phyloP scores from a whole-genome alignment of 1,140 invertebrate species.

The Subanguina moxae region DNA sequence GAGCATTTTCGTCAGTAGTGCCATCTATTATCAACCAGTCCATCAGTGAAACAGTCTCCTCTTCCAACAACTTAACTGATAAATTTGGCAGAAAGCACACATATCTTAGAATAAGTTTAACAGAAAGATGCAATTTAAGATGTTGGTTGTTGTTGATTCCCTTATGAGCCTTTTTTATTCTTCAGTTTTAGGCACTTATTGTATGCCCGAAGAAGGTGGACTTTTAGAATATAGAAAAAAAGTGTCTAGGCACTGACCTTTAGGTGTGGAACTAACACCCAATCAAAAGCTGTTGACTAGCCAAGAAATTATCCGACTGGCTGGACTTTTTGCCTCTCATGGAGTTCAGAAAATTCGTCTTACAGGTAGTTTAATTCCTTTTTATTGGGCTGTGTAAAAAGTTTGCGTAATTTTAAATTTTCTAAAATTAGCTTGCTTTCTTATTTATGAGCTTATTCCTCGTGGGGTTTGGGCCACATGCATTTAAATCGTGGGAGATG shows the following conservation, averaged over 20 bases:
- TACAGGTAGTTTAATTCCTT: slow-evolving; percentile 85
- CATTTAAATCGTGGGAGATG: too few relatives aligned
- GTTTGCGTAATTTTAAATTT: too few relatives aligned
- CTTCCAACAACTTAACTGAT: slow-evolving; percentile 63
- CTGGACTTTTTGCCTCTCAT: slow-evolving; percentile 77
- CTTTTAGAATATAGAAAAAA: slow-evolving; percentile 51
- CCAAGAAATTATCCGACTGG: slow-evolving; percentile 76
- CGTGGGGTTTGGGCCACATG: too few relatives aligned
- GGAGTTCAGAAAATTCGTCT: slow-evolving; percentile 87
- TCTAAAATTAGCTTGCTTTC: too few relatives aligned
- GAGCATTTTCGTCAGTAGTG: too few relatives aligned
- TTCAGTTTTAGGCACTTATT: slow-evolving; percentile 73
- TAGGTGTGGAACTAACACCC: slow-evolving; percentile 61
- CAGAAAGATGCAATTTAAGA: slow-evolving; percentile 89
- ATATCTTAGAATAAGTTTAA: slow-evolving; percentile 89
- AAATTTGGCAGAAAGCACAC: slow-evolving; percentile 80
- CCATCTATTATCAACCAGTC: too few relatives aligned
- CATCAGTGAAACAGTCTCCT: too few relatives aligned
- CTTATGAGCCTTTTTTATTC: not conserved
- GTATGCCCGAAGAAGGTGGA: slow-evolving; percentile 92
- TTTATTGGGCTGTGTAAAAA: too few relatives aligned
- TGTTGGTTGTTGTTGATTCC: slow-evolving; percentile 66
- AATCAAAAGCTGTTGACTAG: slow-evolving; percentile 70
- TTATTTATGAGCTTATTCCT: too few relatives aligned
- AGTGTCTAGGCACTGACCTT: not conserved